Evolutionary conservation across 92 coral and sea anemone species (phyloP).

Genomic region (Heteractis magnifica): DNA sequence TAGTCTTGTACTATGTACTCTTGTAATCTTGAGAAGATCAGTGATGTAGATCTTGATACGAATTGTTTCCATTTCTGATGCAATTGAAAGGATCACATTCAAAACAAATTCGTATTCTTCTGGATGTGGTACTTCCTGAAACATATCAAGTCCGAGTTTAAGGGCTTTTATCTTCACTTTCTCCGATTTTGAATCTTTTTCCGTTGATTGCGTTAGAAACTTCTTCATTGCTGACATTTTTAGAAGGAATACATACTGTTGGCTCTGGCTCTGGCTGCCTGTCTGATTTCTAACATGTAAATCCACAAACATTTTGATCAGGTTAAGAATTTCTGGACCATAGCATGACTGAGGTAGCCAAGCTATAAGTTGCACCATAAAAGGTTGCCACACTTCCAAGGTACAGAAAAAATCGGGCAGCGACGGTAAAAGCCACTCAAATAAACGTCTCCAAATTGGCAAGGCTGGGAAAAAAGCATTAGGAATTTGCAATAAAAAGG

Average conservation of each 20-base stretch:
- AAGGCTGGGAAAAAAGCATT: not conserved
- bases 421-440: not conserved
- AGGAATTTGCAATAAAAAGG: not conserved
- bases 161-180: not conserved
- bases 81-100: not conserved
- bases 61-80: not conserved
- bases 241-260: not conserved
- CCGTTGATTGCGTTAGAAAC: not conserved
- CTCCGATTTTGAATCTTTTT: not conserved
- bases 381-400: too few relatives aligned
- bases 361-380: too few relatives aligned
- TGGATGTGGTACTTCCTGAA: not conserved
- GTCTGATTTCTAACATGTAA: too few relatives aligned
- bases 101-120: not conserved
- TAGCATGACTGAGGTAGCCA: too few relatives aligned
- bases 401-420: not conserved
- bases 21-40: not conserved
- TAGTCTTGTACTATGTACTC: not conserved
- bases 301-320: too few relatives aligned
- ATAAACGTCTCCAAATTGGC: not conserved
- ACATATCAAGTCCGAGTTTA: not conserved
- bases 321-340: too few relatives aligned
- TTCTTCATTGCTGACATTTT: not conserved
- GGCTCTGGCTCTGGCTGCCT: too few relatives aligned
- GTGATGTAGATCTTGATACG: not conserved